Evolutionary conservation across 2,113 vertebrate genomes (phyloP).

Genomic region (Neolamprologus hecqui): DNA sequence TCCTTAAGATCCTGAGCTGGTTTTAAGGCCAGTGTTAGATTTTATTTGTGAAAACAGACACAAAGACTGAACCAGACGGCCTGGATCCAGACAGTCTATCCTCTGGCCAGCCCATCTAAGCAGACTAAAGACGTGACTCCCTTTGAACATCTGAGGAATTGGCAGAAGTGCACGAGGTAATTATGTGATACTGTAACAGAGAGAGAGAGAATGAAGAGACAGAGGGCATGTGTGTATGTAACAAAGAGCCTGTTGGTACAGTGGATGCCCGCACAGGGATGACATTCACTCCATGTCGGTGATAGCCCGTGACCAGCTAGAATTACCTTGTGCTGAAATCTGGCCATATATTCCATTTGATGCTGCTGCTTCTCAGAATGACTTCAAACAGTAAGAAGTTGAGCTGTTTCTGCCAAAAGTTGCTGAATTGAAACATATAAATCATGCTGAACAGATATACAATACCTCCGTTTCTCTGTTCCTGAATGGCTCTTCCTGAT

Average conservation of each 20-base stretch:
- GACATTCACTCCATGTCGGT: constrained; percentile 34
- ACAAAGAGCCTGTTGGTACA: constrained; percentile 47
- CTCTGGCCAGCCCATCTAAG: constrained; percentile 20
- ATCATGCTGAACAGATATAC: not conserved
- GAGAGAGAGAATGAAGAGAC: constrained; percentile 31
- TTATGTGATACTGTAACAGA: constrained; percentile 57
- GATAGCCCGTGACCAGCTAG: constrained; percentile 42
- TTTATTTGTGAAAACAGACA: constrained; percentile 20
- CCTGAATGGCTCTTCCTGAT: not conserved
- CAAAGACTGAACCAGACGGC: not conserved
- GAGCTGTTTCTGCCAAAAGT: not conserved
- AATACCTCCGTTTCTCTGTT: not conserved
- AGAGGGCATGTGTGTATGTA: constrained; percentile 33
- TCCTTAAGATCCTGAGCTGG: not conserved
- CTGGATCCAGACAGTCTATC: constrained; percentile 34
- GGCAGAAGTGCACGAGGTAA: constrained; percentile 61
- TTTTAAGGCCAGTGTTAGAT: not conserved
- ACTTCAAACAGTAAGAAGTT: constrained; percentile 15
- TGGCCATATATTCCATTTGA: constrained; percentile 2
- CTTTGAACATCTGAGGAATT: constrained; percentile 57
- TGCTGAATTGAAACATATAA: not conserved
- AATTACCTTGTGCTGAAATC: constrained; percentile 53
- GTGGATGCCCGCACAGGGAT: constrained; percentile 31
- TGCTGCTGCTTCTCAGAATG: not conserved
- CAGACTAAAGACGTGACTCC: constrained; percentile 49